Percentiles rank a stretch among this genome's conserved stretches.
phyloP scores from a whole-genome alignment of 2,797 vertebrate species.

The Urocyon cinereoargenteus region DNA sequence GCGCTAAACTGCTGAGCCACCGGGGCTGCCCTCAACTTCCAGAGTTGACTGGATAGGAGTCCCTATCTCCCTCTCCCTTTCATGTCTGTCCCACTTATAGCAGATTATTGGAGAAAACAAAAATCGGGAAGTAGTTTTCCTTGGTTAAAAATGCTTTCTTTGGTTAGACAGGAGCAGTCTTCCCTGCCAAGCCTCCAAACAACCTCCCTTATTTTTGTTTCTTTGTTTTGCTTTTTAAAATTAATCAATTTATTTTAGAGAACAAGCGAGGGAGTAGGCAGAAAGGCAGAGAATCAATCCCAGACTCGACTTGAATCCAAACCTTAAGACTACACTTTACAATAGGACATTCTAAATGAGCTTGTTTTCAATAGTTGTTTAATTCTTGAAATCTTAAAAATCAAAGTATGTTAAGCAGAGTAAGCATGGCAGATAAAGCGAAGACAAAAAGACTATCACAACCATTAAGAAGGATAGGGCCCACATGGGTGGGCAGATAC shows the following conservation, averaged over 20 bases:
- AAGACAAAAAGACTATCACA: background rate
- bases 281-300: no score
- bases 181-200: background rate
- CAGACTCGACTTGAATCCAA: background rate
- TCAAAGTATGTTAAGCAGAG: background rate
- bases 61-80: conserved; percentile 30
- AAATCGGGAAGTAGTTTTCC: background rate
- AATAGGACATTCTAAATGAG: background rate
- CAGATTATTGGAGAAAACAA: background rate
- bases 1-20: no score
- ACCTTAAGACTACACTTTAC: background rate
- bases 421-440: background rate
- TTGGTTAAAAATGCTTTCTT: background rate
- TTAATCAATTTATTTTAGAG: no score
- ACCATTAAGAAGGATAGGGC: background rate
- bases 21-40: background rate
- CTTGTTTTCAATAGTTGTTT: background rate
- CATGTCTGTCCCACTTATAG: background rate
- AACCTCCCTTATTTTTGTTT: background rate
- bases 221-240: no score
- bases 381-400: conserved; percentile 40
- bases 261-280: no score
- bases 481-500: background rate
- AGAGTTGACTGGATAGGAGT: background rate
- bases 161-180: background rate